Conservation (phyloP, 35 echinoderm and acorn worm genomes). For the Stichopus chloronotus region DNA sequence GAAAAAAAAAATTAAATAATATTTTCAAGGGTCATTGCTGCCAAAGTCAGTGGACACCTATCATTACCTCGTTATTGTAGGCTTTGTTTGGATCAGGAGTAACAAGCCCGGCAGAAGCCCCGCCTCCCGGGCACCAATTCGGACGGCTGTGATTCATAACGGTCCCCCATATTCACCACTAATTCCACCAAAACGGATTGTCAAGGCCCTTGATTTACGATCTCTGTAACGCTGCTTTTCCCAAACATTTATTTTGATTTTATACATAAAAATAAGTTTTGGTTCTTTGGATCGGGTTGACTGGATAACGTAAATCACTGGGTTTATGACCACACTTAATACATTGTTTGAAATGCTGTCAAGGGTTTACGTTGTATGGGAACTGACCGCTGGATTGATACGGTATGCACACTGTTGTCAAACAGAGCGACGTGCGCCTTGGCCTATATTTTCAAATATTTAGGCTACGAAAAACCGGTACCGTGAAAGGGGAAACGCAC, state of each 20-base stretch:
- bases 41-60: background rate
- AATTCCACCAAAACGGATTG: background rate
- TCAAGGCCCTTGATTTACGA: background rate
- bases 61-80: conserved; percentile 9
- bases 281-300: conserved; percentile 3
- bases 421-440: conserved; percentile 19
- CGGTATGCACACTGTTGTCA: conserved; percentile 49
- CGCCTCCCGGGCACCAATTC: conserved; percentile 42
- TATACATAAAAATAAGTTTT: conserved; percentile 25
- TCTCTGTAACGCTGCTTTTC: conserved; percentile 10
- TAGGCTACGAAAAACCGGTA: background rate
- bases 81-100: conserved; percentile 15
- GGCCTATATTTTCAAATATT: conserved; percentile 11
- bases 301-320: conserved; percentile 31
- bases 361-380: background rate
- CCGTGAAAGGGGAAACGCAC: too few species aligned
- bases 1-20: background rate
- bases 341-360: conserved; percentile 51
- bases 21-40: background rate
- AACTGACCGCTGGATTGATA: conserved; percentile 27
- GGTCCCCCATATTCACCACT: background rate
- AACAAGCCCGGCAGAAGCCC: conserved; percentile 9
- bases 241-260: conserved; percentile 38
- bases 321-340: conserved; percentile 44
- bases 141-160: conserved; percentile 28